Evolutionary conservation across 2,888 invertebrate species (phyloP).

Genomic region (Drosophila maculinotata): DNA sequence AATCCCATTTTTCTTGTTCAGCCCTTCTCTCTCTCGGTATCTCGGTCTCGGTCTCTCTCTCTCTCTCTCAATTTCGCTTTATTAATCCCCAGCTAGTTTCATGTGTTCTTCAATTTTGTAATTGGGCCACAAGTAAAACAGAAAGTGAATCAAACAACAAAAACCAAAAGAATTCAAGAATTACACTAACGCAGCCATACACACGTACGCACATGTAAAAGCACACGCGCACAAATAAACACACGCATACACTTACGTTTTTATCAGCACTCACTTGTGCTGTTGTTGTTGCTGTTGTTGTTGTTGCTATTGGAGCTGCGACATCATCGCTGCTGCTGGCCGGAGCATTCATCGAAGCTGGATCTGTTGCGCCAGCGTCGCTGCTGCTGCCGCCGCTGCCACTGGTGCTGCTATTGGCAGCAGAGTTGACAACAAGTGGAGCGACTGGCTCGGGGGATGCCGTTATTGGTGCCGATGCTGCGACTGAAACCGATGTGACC

Average conservation of each 20-base stretch:
- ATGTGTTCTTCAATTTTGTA: constrained; percentile 19
- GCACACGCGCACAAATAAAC: constrained; percentile 15
- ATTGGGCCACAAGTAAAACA: constrained; percentile 23
- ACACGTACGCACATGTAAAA: constrained; percentile 2
- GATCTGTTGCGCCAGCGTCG: constrained; percentile 69
- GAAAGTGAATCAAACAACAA: constrained; percentile 42
- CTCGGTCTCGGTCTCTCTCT: too few species aligned
- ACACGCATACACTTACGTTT: constrained; percentile 65
- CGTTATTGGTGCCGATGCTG: constrained; percentile 29
- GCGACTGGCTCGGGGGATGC: constrained; percentile 39
- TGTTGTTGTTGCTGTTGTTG: constrained; percentile 30
- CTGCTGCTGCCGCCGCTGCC: constrained; percentile 31
- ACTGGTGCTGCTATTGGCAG: constrained; percentile 28
- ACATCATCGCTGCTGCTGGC: constrained; percentile 36
- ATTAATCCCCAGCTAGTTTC: background rate
- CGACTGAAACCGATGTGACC: constrained; percentile 21
- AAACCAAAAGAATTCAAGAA: constrained; percentile 37
- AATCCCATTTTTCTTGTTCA: background rate
- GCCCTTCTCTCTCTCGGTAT: background rate
- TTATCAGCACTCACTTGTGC: constrained; percentile 61
- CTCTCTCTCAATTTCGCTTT: background rate
- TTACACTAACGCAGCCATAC: constrained; percentile 16
- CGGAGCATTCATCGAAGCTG: constrained; percentile 37
- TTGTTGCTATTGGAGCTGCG: constrained; percentile 38
- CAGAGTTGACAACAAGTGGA: constrained; percentile 74